Base-by-base conservation (phyloP, 2,888 invertebrate species). In the Drosophila nigricruria region DNA sequence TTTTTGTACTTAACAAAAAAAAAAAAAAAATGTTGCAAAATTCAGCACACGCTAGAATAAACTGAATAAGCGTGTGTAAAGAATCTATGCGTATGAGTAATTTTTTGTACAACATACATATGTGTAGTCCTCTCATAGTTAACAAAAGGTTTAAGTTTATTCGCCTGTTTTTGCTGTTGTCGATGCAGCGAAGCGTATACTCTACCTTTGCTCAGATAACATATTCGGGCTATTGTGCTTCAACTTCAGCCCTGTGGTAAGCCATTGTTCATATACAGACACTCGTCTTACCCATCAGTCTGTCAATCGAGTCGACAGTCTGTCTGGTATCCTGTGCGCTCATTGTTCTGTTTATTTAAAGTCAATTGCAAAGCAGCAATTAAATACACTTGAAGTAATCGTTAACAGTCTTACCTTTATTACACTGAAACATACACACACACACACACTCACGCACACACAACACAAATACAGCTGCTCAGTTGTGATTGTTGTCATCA, bases 321-420 rank as follows among this genome's bases (percentile, higher is more conserved):
- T 54, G 47, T 20, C 30, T 45, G 49, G 40, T 38, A 45, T 36
- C 30, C 14, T 53, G 54, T 25, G 23, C 42, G 36, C n/a, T 40
- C 53, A 53, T 47, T 66, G 63, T 67, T 70, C 42, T 85, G 64
- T 75, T 71, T 78, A 70, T 64, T 71, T 72, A 49, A 70, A 77
- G 65, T 79, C 75, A 81, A 70, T 65, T 73, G 70, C 65, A 63
- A 54, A 64, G 58, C 67, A 72, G 69, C 65, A 74, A 82, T 85
- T 81, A 82, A 81, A 75, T 68, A 70, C 77, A 79, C 73, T 79
- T 79, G 73, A 63, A 77, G 70, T 82, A 81, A 79, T 79, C 70
- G 71, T 67, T 67, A 69, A 72, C 75, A 59, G 45, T 66, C 49
- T 66, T 53, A 40, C 20, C 18, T 45, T 16, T 47, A 47, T n/a